A percentile compares a stretch with the other conserved stretches of the same genome.
Conservation (phyloP, 2,113 vertebrate species). For the Engraulis encrasicolus region DNA sequence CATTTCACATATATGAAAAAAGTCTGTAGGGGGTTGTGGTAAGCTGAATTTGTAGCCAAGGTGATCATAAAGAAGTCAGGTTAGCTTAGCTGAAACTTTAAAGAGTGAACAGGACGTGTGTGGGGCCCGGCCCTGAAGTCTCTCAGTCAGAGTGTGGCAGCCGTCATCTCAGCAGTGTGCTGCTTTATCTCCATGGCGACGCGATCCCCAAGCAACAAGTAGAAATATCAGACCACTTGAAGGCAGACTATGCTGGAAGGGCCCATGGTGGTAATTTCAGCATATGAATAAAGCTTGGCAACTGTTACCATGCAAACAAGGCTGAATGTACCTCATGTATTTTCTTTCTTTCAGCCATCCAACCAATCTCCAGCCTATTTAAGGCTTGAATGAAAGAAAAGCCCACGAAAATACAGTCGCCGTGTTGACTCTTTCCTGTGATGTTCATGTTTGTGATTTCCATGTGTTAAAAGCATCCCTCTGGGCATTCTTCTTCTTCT, state of each 20-base stretch:
- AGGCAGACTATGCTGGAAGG: not conserved
- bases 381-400: not conserved
- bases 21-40: not conserved
- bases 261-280: too few relatives aligned
- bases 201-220: not conserved
- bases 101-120: not conserved
- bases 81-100: not conserved
- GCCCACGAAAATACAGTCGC: too few relatives aligned
- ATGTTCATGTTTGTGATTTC: not conserved
- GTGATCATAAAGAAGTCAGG: not conserved
- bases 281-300: not conserved
- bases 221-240: not conserved
- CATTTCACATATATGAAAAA: not conserved
- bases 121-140: not conserved
- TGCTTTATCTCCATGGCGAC: conserved; percentile 7
- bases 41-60: conserved; percentile 16
- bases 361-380: not conserved
- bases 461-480: not conserved
- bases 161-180: not conserved
- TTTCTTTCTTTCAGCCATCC: too few relatives aligned
- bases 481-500: too few relatives aligned
- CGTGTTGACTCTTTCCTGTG: not conserved
- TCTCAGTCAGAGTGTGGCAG: not conserved
- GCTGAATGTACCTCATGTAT: not conserved
- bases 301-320: not conserved